Percentiles rank a stretch among this genome's conserved stretches.
phyloP scores from a whole-genome alignment of 2,888 invertebrate genomes.

The Glaucopsyche alexis region DNA sequence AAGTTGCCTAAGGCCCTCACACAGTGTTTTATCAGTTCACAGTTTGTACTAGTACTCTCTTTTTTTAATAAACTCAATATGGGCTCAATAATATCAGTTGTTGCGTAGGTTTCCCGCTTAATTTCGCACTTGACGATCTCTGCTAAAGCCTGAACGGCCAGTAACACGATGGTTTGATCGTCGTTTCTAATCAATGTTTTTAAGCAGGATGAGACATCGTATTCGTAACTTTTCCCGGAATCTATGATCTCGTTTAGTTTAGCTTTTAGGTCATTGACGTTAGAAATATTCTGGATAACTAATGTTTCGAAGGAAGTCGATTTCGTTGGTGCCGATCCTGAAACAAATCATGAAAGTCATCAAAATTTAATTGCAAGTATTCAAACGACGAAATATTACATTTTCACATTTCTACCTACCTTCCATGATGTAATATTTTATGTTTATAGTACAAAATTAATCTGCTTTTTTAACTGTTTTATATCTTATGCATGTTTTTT shows the following conservation, averaged over 20 bases:
- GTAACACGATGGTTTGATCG: slow-evolving; percentile 73
- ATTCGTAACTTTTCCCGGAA: slow-evolving; percentile 68
- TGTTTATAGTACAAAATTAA: not conserved
- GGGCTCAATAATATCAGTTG: slow-evolving; percentile 78
- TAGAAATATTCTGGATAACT: slow-evolving; percentile 65
- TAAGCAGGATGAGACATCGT: slow-evolving; percentile 67
- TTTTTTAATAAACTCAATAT: slow-evolving; percentile 77
- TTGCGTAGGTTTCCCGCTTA: slow-evolving; percentile 86
- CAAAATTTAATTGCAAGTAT: slow-evolving; percentile 38
- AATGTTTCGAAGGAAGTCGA: slow-evolving; percentile 64
- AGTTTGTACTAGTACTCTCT: slow-evolving; percentile 56
- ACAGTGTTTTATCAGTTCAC: slow-evolving; percentile 84
- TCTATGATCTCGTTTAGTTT: slow-evolving; percentile 70
- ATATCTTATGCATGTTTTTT: not conserved
- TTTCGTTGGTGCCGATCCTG: slow-evolving; percentile 64
- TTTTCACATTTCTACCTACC: slow-evolving; percentile 33
- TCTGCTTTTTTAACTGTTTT: not conserved
- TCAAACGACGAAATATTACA: not conserved
- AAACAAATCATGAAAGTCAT: slow-evolving; percentile 3
- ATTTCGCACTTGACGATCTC: slow-evolving; percentile 89
- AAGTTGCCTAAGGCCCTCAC: slow-evolving; percentile 93
- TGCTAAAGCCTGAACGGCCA: slow-evolving; percentile 86
- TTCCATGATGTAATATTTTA: slow-evolving; percentile 50
- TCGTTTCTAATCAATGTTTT: slow-evolving; percentile 64
- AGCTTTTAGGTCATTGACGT: slow-evolving; percentile 64